Base-by-base conservation (phyloP, 1,140 invertebrate genomes). In the Lutraria rhynchaena region DNA sequence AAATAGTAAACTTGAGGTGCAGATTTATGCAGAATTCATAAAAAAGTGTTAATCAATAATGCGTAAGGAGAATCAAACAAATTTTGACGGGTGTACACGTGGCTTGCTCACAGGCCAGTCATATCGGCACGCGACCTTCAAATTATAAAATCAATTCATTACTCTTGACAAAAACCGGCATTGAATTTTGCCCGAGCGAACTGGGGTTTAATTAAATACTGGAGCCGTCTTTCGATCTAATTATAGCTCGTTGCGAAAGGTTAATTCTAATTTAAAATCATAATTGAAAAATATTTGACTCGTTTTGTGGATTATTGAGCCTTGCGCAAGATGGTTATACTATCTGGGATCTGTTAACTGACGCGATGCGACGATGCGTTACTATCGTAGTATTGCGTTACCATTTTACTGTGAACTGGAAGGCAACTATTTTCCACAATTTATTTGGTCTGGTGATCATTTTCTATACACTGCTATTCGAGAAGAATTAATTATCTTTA, bases 181-280 rank as follows among this genome's bases (percentile, higher is more conserved):
- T 41, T 41, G 37, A 49, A 67, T 37, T 67, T 37, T 46, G 41
- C 37, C 63, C 41, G 63, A 41, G 63, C 63, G 37, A 46, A 33
- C 24, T 37, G 15, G 46, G 19, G 24, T 41, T 41, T 67, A 67
- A 67, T 67, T 22, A 49, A 67, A 22, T 46, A 1, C 41, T 13
- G 7, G 22, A n/a, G 15, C 44, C 44, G 1, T 29, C 63, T 46
- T 19, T 44, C 22, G 49, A 67, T 49, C 11, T 67, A 67, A 67
- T 67, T 49, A 67, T 24, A 49, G 41, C 29, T 67, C 44, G 29
- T 49, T 46, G 44, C 41, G 63, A 67, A 67, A 46, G 63, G 63
- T 67, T 67, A 46, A 19, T 67, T 67, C 44, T 67, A 67, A 67
- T 67, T 67, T 67, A 49, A 67, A 67, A 51, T 67, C 22, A 67